A percentile compares a stretch with the other conserved stretches of the same genome.
phyloP scores from a whole-genome alignment of 1,140 invertebrate genomes.

The Penaeus vannamei region DNA sequence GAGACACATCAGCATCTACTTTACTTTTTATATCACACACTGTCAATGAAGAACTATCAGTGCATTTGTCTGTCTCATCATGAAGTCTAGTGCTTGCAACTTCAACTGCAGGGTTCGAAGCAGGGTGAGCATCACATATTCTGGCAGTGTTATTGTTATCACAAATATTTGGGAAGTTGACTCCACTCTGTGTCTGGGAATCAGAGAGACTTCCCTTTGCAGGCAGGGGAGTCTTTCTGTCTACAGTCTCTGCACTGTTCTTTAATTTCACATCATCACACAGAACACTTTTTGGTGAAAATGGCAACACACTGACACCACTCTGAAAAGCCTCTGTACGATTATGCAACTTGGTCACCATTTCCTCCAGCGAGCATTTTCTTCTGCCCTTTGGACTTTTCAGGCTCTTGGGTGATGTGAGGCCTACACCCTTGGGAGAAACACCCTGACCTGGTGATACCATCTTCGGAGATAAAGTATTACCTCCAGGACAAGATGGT shows the following conservation, averaged over 20 bases:
- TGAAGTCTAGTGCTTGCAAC: not conserved
- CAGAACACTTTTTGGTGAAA: constrained; percentile 28
- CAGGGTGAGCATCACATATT: constrained; percentile 43
- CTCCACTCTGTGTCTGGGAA: constrained; percentile 13
- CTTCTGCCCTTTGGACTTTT: constrained; percentile 47
- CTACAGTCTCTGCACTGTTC: not conserved
- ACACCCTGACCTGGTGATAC: not conserved
- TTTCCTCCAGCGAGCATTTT: constrained; percentile 53
- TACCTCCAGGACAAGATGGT: not conserved
- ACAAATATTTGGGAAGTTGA: constrained; percentile 10
- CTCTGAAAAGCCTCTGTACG: constrained; percentile 14
- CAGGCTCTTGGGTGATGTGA: constrained; percentile 16
- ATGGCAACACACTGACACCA: constrained; percentile 32
- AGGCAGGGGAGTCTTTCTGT: not conserved
- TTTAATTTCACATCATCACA: not conserved
- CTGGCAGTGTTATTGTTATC: constrained; percentile 57
- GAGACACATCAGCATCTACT: not conserved
- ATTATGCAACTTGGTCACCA: constrained; percentile 44
- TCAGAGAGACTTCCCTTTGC: not conserved
- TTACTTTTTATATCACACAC: constrained; percentile 27
- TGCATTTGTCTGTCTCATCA: not conserved
- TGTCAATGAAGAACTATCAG: not conserved
- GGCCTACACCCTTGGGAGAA: not conserved
- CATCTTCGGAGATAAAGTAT: not conserved
- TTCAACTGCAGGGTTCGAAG: constrained; percentile 9